Conservation (phyloP, 2,113 vertebrate genomes). For the Otis tarda region DNA sequence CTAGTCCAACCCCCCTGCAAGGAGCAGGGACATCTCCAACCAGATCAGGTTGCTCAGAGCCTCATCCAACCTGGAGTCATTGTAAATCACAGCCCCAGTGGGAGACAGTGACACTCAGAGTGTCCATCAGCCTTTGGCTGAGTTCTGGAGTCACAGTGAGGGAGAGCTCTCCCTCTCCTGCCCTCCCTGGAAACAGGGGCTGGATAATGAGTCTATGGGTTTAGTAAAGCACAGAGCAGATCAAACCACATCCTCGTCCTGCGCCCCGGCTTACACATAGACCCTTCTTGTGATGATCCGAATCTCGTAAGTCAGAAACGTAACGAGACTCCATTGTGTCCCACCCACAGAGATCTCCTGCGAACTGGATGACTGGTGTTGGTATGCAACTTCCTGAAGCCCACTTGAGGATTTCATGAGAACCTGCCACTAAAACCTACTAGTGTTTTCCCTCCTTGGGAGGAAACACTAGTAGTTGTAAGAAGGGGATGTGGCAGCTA, state of each 20-base stretch:
- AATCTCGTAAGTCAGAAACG: rapidly evolving
- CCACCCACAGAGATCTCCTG: background rate
- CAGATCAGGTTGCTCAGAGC: too few relatives aligned
- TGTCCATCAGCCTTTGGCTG: background rate
- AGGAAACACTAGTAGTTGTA: background rate
- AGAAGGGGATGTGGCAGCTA: background rate
- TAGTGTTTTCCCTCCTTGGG: background rate
- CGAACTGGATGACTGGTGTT: background rate
- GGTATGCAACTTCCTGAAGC: background rate
- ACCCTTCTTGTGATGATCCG: background rate
- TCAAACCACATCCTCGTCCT: background rate
- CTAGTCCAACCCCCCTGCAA: too few relatives aligned
- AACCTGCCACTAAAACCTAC: background rate
- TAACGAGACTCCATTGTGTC: background rate
- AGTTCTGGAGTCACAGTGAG: background rate
- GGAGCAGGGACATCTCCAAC: too few relatives aligned
- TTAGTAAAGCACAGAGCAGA: background rate
- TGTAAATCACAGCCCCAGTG: background rate
- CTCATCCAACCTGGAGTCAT: background rate
- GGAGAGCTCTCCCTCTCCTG: background rate
- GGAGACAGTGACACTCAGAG: background rate
- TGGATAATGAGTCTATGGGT: background rate
- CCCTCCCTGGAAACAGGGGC: background rate
- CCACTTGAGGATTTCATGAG: background rate
- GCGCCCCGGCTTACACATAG: background rate